Base-by-base conservation (phyloP, 2,888 invertebrate genomes). In the Lasioglossum zephyrum region DNA sequence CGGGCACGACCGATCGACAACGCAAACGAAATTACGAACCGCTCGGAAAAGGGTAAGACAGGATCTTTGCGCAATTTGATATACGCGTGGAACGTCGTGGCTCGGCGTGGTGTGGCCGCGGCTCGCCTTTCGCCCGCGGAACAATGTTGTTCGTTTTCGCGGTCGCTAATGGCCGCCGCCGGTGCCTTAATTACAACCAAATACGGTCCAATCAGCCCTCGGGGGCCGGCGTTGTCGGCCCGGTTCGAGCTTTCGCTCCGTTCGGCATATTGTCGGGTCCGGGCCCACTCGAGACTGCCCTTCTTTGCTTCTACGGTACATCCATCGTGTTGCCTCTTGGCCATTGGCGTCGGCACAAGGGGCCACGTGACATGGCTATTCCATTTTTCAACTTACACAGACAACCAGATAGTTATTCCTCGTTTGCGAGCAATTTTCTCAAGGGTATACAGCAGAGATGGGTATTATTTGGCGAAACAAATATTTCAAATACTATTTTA, bases 131-230 rank as follows among this genome's bases (percentile, higher is more conserved):
- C 31, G 81, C 53, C 53, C 81, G 82, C 81, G 85, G 87, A 92
- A 92, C 93, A 92, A 92, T 93, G 92, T 93, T 93, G 92, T 92
- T 92, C 91, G 88, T 90, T 91, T 91, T 91, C 90, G 86, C 84
- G 82, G 89, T 90, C 87, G 91, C 91, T 93, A 92, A 93, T 93
- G 92, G 91, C 87, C 88, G 92, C 90, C 90, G 92, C 90, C 89
- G 91, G 92, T 90, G 91, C 92, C 92, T 92, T 93, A 93, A 93
- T 93, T 93, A 93, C 90, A 92, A 92, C 92, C 93, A 93, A 93
- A 93, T 93, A 93, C 90, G 92, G 90, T 72, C 91, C 93, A 92
- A 92, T 93, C 92, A 91, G 92, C 89, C 91, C 87, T 88, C 88
- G 88, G 90, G 90, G 82, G 86, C 87, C 86, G 88, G 86, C 87